Base-by-base conservation (phyloP, 2,888 invertebrate genomes). In the Sicus ferrugineus region DNA sequence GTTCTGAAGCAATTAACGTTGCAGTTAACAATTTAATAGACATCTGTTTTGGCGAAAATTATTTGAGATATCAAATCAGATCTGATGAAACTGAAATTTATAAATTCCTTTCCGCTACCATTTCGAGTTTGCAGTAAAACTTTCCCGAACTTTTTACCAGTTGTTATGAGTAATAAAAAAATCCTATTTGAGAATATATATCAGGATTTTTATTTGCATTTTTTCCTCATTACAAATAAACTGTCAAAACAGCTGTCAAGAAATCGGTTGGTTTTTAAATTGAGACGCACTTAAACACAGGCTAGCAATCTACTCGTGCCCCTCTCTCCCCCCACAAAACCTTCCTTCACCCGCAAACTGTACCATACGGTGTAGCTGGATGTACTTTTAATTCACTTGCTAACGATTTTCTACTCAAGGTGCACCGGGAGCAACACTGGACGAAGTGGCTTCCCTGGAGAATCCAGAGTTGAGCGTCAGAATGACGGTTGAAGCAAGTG, bases 231-330 rank as follows among this genome's bases (percentile, higher is more conserved):
- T n/a, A n/a, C n/a, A n/a, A n/a, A n/a, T n/a, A n/a, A 69, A 71
- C 71, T 73, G 71, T 75, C 75, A 73, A 71, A 73, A 72, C 71
- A 70, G 73, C 71, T 74, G 75, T 72, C 74, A 73, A 65, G 74
- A 3, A 52, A 72, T 61, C 69, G 74, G 75, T 73, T 73, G 42
- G n/a, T 14, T 73, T 69, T 19, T 28, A 23, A 54, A 54, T 54
- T 16, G 1, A 26, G 23, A 16, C 26, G 30, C 30, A 26, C 26
- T 23, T 16, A 23, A 11, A 16, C 26, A 30, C 23, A 56, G 3
- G 3, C 2, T 11, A 23, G 11, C 16, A 56, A 56, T 11, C 7
- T n/a, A n/a, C 14, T 42, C 16, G 14, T 11, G 38, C 38, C n/a
- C 42, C n/a, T 16, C 11, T 42, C 16, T 14, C 11, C 14, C 42